Evolutionary conservation across 2,797 vertebrate genomes (phyloP).

Genomic region (Sebastes dallii): DNA sequence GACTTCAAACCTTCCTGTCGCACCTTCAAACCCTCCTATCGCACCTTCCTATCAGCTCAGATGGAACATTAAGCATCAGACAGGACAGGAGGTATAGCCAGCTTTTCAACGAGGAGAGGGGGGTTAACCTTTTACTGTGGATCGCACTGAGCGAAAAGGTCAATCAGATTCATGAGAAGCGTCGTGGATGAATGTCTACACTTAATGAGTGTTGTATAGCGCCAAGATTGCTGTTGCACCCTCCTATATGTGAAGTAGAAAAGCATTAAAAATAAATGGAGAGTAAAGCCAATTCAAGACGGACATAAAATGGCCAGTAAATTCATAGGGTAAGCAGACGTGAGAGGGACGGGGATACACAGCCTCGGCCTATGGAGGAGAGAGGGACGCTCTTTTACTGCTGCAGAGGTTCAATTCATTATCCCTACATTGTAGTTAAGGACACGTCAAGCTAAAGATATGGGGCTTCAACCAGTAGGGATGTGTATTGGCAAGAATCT

Average conservation of each 20-base stretch:
- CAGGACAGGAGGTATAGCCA: conserved; percentile 34
- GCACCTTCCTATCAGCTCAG: conserved; percentile 44
- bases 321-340: conserved; percentile 58
- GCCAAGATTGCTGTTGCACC: conserved; percentile 28
- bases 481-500: too few species aligned
- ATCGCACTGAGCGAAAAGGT: conserved; percentile 69
- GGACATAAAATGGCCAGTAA: conserved; percentile 69
- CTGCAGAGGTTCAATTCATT: conserved; percentile 38
- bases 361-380: conserved; percentile 1
- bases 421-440: conserved; percentile 11
- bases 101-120: conserved; percentile 47
- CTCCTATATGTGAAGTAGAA: conserved; percentile 28
- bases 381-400: conserved; percentile 34
- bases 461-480: background rate
- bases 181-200: conserved; percentile 60
- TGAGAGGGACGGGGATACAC: conserved; percentile 12
- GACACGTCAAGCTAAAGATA: conserved; percentile 4
- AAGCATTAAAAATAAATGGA: conserved; percentile 70
- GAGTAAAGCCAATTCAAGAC: conserved; percentile 54
- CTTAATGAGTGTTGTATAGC: conserved; percentile 59
- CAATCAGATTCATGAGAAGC: conserved; percentile 81
- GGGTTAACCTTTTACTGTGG: conserved; percentile 67
- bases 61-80: conserved; percentile 61
- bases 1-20: conserved; percentile 24
- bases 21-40: conserved; percentile 33